A percentile compares a stretch with the other conserved stretches of the same genome.
phyloP scores from a whole-genome alignment of 2,888 invertebrate species.

The Cosmia pyralina region DNA sequence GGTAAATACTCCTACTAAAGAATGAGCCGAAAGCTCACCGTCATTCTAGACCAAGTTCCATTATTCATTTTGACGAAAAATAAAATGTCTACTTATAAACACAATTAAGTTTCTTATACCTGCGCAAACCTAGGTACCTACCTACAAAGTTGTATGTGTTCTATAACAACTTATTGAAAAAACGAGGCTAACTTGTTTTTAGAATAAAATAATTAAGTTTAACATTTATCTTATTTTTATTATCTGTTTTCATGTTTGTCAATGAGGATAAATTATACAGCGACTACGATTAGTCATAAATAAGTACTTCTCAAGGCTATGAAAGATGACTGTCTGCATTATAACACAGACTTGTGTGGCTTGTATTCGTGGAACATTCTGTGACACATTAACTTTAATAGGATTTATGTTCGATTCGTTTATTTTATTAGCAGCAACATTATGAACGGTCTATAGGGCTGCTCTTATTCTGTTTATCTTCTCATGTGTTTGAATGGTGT shows the following conservation, averaged over 20 bases:
- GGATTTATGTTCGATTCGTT: slow-evolving; percentile 54
- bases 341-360: slow-evolving; percentile 67
- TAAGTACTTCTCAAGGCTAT: slow-evolving; percentile 77
- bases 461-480: slow-evolving; percentile 39
- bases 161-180: slow-evolving; percentile 8
- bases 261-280: slow-evolving; percentile 76
- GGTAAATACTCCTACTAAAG: background rate
- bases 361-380: slow-evolving; percentile 72
- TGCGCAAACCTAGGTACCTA: background rate
- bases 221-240: slow-evolving; percentile 53
- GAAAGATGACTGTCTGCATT: slow-evolving; percentile 70
- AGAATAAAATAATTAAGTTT: slow-evolving; percentile 32
- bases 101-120: background rate
- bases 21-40: background rate
- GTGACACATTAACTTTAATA: slow-evolving; percentile 64
- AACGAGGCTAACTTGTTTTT: slow-evolving; percentile 16
- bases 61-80: background rate
- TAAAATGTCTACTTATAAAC: background rate
- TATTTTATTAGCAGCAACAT: slow-evolving; percentile 37
- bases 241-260: slow-evolving; percentile 64
- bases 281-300: slow-evolving; percentile 76
- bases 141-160: background rate
- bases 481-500: slow-evolving; percentile 19
- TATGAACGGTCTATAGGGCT: slow-evolving; percentile 14
- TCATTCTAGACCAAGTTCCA: background rate